A percentile compares a stretch with the other conserved stretches of the same genome.
Conservation (phyloP, 2,113 vertebrate genomes). For the Solea senegalensis region DNA sequence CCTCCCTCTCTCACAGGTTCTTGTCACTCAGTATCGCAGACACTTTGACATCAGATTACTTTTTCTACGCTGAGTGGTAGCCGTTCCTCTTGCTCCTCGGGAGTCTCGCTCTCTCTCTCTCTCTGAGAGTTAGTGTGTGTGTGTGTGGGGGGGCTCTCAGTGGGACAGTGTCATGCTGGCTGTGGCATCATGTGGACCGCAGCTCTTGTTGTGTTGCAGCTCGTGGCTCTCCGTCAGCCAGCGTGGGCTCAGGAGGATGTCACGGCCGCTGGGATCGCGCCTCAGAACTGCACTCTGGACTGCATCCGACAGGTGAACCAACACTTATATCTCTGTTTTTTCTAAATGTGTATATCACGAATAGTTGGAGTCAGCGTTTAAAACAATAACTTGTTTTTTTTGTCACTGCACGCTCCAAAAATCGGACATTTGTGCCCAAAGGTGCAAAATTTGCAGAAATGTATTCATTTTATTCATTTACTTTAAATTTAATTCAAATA, state of each 20-base stretch:
- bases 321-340: not conserved
- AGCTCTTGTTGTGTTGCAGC: slow-evolving; percentile 35
- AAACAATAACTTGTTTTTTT: no score
- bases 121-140: not conserved
- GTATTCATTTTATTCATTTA: no score
- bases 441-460: no score
- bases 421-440: no score
- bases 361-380: no score
- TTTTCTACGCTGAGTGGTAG: not conserved
- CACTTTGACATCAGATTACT: not conserved
- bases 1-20: slow-evolving; percentile 1
- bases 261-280: slow-evolving; percentile 14
- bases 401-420: no score
- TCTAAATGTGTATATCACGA: no score
- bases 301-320: slow-evolving; percentile 74
- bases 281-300: slow-evolving; percentile 73
- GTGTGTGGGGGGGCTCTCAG: not conserved
- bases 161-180: slow-evolving; percentile 6
- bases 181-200: slow-evolving; percentile 62
- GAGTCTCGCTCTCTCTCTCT: not conserved
- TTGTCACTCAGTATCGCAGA: not conserved
- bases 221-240: not conserved
- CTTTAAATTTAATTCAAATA: no score
- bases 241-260: slow-evolving; percentile 18
- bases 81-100: no score